Evolutionary conservation across 2,797 vertebrate genomes (phyloP).

Genomic region (Anableps anableps): DNA sequence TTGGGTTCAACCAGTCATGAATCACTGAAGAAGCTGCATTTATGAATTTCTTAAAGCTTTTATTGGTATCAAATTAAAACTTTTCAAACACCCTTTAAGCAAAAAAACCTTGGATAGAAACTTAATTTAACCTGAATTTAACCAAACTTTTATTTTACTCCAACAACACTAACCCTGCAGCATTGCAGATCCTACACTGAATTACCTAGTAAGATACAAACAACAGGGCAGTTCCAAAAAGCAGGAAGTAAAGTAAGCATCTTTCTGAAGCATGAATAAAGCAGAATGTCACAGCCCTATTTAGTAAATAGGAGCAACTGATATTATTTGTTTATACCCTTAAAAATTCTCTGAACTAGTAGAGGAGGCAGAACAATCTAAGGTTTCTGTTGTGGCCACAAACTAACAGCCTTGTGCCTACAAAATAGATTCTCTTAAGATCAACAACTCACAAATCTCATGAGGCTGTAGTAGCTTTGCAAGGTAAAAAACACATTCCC

Average conservation of each 20-base stretch:
- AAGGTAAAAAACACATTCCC: neutral
- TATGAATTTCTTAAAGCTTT: neutral
- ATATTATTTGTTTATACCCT: neutral
- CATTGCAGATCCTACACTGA: neutral
- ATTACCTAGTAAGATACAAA: neutral
- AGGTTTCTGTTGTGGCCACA: neutral
- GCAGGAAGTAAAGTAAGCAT: neutral
- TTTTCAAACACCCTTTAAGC: neutral
- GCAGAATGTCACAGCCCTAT: no score
- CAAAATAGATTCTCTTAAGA: neutral
- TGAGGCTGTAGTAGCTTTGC: neutral
- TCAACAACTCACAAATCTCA: constrained; percentile 1
- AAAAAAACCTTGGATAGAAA: neutral
- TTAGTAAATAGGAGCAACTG: neutral
- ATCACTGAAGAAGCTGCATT: neutral
- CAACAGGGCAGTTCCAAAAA: neutral
- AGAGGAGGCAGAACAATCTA: neutral
- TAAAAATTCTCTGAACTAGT: neutral
- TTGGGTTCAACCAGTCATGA: neutral
- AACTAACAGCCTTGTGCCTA: no score
- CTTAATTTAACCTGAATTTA: neutral
- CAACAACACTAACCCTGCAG: neutral
- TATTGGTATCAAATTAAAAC: neutral
- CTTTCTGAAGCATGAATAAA: neutral
- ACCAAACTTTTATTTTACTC: neutral